Base-by-base conservation (phyloP, 2,797 vertebrate species). In the Pteropus rufus region DNA sequence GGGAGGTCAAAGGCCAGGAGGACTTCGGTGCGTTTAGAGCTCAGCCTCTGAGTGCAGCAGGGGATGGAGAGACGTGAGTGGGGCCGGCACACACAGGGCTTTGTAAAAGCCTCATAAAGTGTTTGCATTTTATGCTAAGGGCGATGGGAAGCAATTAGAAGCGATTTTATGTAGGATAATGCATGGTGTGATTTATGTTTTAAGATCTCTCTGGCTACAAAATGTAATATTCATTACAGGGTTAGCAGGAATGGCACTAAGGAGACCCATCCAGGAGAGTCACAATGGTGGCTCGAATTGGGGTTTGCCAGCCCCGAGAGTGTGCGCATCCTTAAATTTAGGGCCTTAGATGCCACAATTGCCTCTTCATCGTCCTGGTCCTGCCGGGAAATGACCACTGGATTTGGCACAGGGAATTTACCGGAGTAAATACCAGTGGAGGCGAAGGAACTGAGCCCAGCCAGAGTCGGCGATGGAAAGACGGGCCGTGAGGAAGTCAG, bases 61-160 rank as follows among this genome's bases (percentile, higher is more conserved):
- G 24, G 29, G 29, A 19, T n/a, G 49, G 41, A 77, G 29, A 90
- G 34, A 70, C 44, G 0, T 36, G 19, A 54, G 36, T 21, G n/a
- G 36, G 7, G 5, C 29, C 5, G 34, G 14, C 44, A 83, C 54
- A 39, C 6, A 44, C 5, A 36, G 41, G 18, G 84, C 31, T 87
- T 75, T 56, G 56, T 41, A 83, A 77, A 72, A 65, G 29, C 60
- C 44, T 64, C 83, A 76, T 41, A 12, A 67, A 93, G 31, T 56
- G 62, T 88, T 95, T 87, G 65, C 18, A 80, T 92, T 75, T 88
- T 88, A 56, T 49, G 76, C 92, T 94, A 58, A 90, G 64, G 88
- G 87, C 56, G 72, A 65, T 34, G 67, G 72, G 34, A 88, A 92
- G 92, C 75, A 93, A 95, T 76, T 93, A 82, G 75, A 93, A 36